phyloP scores from a whole-genome alignment of 23 tunicate genomes.

The Ciona savignyi region DNA sequence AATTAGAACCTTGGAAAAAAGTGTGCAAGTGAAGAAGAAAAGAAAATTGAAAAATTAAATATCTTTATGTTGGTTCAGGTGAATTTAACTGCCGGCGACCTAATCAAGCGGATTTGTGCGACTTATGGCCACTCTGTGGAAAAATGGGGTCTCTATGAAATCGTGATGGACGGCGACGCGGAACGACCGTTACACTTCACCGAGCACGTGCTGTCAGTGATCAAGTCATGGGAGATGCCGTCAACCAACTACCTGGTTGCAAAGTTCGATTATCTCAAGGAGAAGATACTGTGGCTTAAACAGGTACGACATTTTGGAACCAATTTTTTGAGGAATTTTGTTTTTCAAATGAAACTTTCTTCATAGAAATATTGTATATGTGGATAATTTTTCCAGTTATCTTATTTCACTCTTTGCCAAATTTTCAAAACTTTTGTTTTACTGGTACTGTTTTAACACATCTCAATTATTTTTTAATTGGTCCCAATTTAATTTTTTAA shows the following conservation, averaged over 20 bases:
- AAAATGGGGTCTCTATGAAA: constrained; percentile 69
- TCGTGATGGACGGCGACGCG: constrained; percentile 56
- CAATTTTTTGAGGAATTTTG: too few relatives aligned
- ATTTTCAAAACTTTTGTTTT: too few relatives aligned
- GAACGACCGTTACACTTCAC: constrained; percentile 63
- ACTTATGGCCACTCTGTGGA: constrained; percentile 41
- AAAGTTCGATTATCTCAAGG: constrained; percentile 70
- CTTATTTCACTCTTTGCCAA: too few relatives aligned
- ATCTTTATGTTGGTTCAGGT: constrained; percentile 29
- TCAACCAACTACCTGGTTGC: constrained; percentile 65
- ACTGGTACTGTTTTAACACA: too few relatives aligned
- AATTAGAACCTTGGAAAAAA: too few relatives aligned
- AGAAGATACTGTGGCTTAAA: constrained; percentile 66
- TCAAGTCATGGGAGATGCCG: constrained; percentile 82
- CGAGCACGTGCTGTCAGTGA: constrained; percentile 84
- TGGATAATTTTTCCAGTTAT: too few relatives aligned
- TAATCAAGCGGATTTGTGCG: constrained; percentile 40
- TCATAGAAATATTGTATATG: too few relatives aligned
- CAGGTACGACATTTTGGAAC: constrained; percentile 28
- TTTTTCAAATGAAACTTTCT: too few relatives aligned
- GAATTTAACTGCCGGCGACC: constrained; percentile 64
- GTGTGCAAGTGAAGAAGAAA: neutral
- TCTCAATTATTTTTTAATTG: too few relatives aligned
- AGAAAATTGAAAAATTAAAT: neutral
- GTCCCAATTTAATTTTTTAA: too few relatives aligned